Conservation (phyloP, 2,113 vertebrate genomes). For the Ploceus nigricollis region DNA sequence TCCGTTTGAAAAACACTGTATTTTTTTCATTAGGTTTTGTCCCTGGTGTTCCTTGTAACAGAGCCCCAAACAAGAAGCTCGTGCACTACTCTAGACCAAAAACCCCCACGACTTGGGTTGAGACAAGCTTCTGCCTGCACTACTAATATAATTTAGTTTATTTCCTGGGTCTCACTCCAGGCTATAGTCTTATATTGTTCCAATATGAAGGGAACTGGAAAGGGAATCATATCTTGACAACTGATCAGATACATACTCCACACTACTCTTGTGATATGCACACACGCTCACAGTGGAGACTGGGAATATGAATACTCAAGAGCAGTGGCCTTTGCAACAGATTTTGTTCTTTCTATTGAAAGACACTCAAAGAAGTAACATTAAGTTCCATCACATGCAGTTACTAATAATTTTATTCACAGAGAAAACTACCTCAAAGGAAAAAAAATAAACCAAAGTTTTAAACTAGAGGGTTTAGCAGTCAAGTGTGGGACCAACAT, state of each 20-base stretch:
- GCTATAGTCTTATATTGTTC: not conserved
- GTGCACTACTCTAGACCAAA: not conserved
- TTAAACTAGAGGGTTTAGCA: not conserved
- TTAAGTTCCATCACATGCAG: not conserved
- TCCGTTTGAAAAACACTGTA: constrained; percentile 34
- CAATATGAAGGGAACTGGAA: not conserved
- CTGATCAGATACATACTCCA: not conserved
- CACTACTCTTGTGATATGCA: not conserved
- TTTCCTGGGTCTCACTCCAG: not conserved
- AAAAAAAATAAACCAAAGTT: not conserved
- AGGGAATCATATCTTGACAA: not conserved
- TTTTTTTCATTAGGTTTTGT: constrained; percentile 35
- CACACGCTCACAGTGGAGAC: no score
- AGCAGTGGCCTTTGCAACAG: not conserved
- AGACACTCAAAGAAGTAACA: not conserved
- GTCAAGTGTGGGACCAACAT: not conserved
- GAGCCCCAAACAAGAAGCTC: not conserved
- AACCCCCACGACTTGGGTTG: not conserved
- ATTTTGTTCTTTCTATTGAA: not conserved
- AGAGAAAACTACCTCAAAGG: not conserved
- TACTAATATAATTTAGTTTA: not conserved
- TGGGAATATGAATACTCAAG: not conserved
- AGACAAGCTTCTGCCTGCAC: not conserved
- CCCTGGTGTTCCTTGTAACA: not conserved
- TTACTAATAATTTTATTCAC: not conserved